Evolutionary conservation across 2,888 invertebrate genomes (phyloP), one percentile per base, ranked within the genome.

Genomic region (Cremastinae sp.): DNA sequence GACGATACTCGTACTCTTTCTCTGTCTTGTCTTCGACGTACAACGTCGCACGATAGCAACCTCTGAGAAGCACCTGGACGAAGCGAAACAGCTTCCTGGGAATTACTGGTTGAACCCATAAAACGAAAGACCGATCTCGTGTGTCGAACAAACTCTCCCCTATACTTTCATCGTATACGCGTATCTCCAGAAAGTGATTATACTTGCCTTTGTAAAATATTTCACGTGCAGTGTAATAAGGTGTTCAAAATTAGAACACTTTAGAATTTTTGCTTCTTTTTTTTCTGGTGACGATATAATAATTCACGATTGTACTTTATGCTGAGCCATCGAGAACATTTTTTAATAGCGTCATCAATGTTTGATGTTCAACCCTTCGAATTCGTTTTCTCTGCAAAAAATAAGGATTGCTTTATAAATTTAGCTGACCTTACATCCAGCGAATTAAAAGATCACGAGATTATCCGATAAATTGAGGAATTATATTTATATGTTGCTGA

Each of bases 51-150:
- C 41, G 14, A 56, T 28, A 5, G 41, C 34, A 43, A 51, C 22
- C 16, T 20, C 18, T 14, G 38, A 28, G 45, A 53, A 38, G 45
- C 41, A 56, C 61, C 62, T 54, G 68, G 16, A 10, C 51, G 68
- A 61, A n/a, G 28, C 28, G 28, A 28, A 28, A 5, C 28, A 68
- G 51, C 61, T 64, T 51, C 58, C 34, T n/a, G 14, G 36, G 70
- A 65, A 70, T 56, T 12, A 28, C 58, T 47, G 22, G 58, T 38
- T 58, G 64, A 59, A 34, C 49, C 53, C 70, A 65, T 70, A 75
- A 75, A 75, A 70, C 64, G 38, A 53, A 75, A 70, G 69, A 69
- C 74, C 59, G 58, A 45, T 2, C 34, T 54, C 41, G 41, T 64
- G 58, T 64, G 36, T 53, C 58, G 59, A 49, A 45, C 12, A 45